These are phyloP conservation scores for Triops cancriformis DNA, from an alignment of 1,140 invertebrate species.

Conservation along the genomic window DNA sequence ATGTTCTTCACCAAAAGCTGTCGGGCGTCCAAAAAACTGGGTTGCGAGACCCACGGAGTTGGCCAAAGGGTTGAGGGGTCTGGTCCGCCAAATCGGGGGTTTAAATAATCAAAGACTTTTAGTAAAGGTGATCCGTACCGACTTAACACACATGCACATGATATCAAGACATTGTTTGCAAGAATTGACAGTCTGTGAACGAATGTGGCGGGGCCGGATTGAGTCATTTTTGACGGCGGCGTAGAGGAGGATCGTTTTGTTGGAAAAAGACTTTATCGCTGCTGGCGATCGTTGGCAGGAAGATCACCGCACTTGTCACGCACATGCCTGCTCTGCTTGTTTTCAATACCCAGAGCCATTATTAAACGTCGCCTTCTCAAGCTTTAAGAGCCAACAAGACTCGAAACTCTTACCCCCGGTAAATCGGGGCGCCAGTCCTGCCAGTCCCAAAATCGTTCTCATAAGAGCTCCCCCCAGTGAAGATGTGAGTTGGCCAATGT, in stretches of 20 bases:
- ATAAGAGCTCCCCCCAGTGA: too few species aligned
- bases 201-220: not conserved
- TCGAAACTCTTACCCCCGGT: not conserved
- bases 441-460: too few species aligned
- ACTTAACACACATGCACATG: not conserved
- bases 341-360: not conserved
- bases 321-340: not conserved
- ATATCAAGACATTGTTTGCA: not conserved
- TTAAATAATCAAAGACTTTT: not conserved
- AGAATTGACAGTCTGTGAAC: not conserved
- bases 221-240: not conserved
- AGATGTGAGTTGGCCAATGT: not conserved
- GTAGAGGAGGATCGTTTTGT: not conserved
- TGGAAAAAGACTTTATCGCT: not conserved
- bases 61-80: not conserved
- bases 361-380: not conserved
- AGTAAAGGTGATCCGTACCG: not conserved
- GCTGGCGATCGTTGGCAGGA: not conserved
- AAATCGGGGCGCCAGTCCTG: not conserved
- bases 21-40: not conserved
- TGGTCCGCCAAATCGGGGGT: not conserved
- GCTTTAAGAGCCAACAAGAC: not conserved
- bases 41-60: not conserved
- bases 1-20: not conserved
- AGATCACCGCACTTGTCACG: not conserved